These are phyloP conservation scores for Microctenopoma lineatum DNA, from an alignment of 2,797 vertebrate genomes.

Conservation along the genomic window DNA sequence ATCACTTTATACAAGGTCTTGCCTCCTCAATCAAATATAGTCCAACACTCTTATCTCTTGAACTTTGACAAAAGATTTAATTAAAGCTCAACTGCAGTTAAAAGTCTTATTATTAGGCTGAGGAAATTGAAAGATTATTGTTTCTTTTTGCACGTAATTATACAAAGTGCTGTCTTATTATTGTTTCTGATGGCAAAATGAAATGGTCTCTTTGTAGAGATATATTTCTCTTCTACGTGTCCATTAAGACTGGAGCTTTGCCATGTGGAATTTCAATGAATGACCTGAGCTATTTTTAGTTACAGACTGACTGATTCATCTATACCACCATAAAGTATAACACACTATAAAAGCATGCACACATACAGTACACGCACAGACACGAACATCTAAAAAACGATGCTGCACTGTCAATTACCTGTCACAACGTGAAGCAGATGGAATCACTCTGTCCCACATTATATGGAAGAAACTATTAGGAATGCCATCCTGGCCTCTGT, in stretches of 20 bases:
- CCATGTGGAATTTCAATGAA: slow-evolving; percentile 74
- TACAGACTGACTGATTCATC: slow-evolving; percentile 58
- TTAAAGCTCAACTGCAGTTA: slow-evolving; percentile 25
- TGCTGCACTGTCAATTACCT: slow-evolving; percentile 43
- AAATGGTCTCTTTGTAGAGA: slow-evolving; percentile 41
- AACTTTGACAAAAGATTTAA: slow-evolving; percentile 32
- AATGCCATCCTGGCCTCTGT: slow-evolving; percentile 23
- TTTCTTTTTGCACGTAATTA: slow-evolving; percentile 46
- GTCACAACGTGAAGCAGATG: slow-evolving; percentile 23
- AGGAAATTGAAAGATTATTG: slow-evolving; percentile 53
- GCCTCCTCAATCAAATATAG: background rate
- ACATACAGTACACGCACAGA: background rate
- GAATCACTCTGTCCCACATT: slow-evolving; percentile 22
- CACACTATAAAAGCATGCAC: slow-evolving; percentile 21
- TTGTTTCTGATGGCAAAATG: slow-evolving; percentile 46
- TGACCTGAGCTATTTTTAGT: slow-evolving; percentile 71
- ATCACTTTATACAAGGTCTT: slow-evolving; percentile 1
- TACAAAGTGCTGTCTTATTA: slow-evolving; percentile 69
- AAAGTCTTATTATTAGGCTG: slow-evolving; percentile 41
- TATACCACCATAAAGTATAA: slow-evolving; percentile 42
- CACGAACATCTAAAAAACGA: slow-evolving; percentile 18
- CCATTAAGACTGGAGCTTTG: slow-evolving; percentile 53
- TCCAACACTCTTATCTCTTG: slow-evolving; percentile 3
- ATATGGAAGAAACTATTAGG: slow-evolving; percentile 23
- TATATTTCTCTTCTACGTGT: slow-evolving; percentile 39